These are phyloP conservation scores for Actinia equina DNA, from an alignment of 64 coral and sea anemone species.

Conservation along the genomic window DNA sequence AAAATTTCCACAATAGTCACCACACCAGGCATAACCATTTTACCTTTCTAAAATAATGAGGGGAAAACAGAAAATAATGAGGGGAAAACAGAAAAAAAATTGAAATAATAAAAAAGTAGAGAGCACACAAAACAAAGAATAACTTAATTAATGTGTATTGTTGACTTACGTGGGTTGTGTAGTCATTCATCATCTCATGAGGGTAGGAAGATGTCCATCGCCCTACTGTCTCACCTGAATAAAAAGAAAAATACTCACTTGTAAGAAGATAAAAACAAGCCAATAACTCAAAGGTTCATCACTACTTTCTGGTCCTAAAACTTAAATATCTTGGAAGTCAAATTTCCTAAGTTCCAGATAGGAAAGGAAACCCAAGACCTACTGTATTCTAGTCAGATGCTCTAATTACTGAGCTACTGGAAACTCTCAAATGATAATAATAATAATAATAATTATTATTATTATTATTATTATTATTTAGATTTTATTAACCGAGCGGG, in stretches of 20 bases:
- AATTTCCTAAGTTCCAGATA: too few species aligned
- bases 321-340: too few species aligned
- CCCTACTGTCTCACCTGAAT: conserved; percentile 77
- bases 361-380: too few species aligned
- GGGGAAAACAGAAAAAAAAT: background rate
- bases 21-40: conserved; percentile 67
- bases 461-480: too few species aligned
- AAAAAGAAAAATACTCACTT: background rate
- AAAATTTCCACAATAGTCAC: conserved; percentile 87
- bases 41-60: conserved; percentile 54
- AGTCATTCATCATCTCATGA: conserved; percentile 54
- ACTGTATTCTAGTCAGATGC: too few species aligned
- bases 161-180: conserved; percentile 31
- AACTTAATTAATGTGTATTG: background rate
- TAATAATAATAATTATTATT: too few species aligned
- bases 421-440: too few species aligned
- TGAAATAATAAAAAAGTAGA: background rate
- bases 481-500: too few species aligned
- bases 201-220: conserved; percentile 71
- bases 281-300: too few species aligned
- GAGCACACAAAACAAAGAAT: background rate
- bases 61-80: too few species aligned
- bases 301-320: too few species aligned
- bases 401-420: too few species aligned
- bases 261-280: background rate